A percentile compares a stretch with the other conserved stretches of the same genome.
phyloP scores from a whole-genome alignment of 2,113 vertebrate species.

The Genyomyrus donnyi region DNA sequence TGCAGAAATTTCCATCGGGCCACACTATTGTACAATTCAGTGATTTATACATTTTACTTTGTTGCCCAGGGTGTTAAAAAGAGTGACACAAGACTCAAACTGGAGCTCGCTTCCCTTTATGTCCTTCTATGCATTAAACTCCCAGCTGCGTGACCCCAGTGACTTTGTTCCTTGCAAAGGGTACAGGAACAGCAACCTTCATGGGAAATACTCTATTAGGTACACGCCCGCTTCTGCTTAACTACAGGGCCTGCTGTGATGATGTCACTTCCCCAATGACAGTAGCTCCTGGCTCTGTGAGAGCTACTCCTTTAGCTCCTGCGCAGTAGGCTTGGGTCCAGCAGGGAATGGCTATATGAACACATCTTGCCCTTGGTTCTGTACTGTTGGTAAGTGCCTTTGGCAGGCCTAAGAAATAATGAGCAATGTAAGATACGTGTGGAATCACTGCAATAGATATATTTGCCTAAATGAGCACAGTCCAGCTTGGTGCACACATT shows the following conservation, averaged over 20 bases:
- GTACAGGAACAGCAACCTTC: neutral
- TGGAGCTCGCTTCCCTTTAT: neutral
- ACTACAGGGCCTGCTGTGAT: neutral
- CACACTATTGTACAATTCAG: neutral
- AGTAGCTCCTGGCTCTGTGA: neutral
- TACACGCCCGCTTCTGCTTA: neutral
- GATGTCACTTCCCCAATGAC: neutral
- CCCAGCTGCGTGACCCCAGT: neutral
- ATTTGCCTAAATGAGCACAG: neutral
- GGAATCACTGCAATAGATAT: neutral
- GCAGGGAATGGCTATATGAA: neutral
- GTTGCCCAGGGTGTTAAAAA: neutral
- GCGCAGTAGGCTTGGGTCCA: neutral
- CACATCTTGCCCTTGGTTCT: neutral
- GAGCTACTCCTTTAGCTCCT: neutral
- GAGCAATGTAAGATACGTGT: neutral
- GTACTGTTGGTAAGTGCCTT: neutral
- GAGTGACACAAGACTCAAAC: neutral
- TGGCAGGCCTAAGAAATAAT: neutral
- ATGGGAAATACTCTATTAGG: neutral
- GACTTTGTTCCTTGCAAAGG: neutral
- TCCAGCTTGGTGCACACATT: neutral
- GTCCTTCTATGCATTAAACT: neutral
- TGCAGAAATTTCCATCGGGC: neutral
- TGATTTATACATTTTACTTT: neutral